Percentiles rank a stretch among this genome's conserved stretches.
Evolutionary conservation across 1,140 invertebrate genomes (phyloP).

Genomic region (Orius insidiosus): DNA sequence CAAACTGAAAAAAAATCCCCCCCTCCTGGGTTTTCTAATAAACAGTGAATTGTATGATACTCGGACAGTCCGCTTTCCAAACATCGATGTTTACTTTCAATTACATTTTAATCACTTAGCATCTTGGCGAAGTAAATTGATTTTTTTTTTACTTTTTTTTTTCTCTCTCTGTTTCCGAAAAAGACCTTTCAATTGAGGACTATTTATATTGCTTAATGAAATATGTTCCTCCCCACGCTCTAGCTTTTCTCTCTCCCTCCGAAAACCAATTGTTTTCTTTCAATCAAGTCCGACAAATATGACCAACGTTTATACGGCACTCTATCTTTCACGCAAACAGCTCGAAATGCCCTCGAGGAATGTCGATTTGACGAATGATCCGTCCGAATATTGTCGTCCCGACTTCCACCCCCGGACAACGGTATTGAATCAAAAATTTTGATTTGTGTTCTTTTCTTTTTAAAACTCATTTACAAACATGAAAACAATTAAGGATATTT

Average conservation of each 20-base stretch:
- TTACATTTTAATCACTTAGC: conserved; percentile 19
- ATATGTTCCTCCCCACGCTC: conserved; percentile 13
- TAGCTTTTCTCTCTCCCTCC: neutral
- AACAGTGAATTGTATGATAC: no score
- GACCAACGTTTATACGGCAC: conserved; percentile 5
- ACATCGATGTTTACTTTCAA: conserved; percentile 17
- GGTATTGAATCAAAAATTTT: no score
- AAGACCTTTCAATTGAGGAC: conserved; percentile 10
- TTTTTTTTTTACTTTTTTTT: conserved; percentile 10
- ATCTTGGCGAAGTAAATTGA: conserved; percentile 15
- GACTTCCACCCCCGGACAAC: no score
- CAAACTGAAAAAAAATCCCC: no score
- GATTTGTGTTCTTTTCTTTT: no score
- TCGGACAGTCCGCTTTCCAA: neutral
- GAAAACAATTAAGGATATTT: no score
- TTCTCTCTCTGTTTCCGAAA: neutral
- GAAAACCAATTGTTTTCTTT: conserved; percentile 16
- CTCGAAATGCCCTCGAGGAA: conserved; percentile 3
- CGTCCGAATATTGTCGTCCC: no score
- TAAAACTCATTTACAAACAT: no score
- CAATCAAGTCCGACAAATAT: conserved; percentile 13
- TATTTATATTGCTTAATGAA: conserved; percentile 19
- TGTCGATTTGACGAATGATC: neutral
- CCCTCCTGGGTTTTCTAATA: no score
- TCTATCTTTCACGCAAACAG: conserved; percentile 10